These are phyloP conservation scores for Xanthorhoe designata DNA, from an alignment of 2,888 invertebrate genomes.

Conservation along the genomic window DNA sequence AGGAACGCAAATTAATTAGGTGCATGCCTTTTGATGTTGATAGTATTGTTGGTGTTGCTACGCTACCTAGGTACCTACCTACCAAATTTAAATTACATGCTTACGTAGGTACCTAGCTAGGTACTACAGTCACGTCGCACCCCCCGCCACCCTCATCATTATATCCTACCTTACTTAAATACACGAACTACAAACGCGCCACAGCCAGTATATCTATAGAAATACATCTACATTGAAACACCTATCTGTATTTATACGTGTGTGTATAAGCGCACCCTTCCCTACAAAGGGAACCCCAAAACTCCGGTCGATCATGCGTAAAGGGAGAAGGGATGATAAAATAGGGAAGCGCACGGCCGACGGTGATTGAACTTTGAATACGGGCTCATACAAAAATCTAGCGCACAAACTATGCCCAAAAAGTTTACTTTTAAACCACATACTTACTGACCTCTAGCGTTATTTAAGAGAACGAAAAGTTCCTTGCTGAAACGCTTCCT, in stretches of 20 bases:
- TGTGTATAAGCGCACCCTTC: slow-evolving; percentile 73
- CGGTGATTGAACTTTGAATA: slow-evolving; percentile 75
- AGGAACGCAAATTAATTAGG: not conserved
- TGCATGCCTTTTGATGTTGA: slow-evolving; percentile 12
- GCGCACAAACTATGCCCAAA: slow-evolving; percentile 23
- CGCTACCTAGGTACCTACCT: slow-evolving; percentile 10
- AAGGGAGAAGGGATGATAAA: slow-evolving; percentile 84
- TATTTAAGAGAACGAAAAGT: slow-evolving; percentile 80
- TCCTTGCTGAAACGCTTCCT: slow-evolving; percentile 82
- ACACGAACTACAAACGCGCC: slow-evolving; percentile 10
- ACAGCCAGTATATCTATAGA: slow-evolving; percentile 33
- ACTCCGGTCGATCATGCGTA: slow-evolving; percentile 86
- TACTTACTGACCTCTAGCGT: slow-evolving; percentile 83
- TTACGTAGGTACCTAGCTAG: not conserved
- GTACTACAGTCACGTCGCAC: not conserved
- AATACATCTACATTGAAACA: slow-evolving; percentile 38
- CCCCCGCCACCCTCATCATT: slow-evolving; percentile 23
- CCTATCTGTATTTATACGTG: slow-evolving; percentile 41
- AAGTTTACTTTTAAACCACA: slow-evolving; percentile 38
- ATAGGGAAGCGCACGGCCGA: slow-evolving; percentile 75
- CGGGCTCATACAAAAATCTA: slow-evolving; percentile 31
- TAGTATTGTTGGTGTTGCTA: slow-evolving; percentile 29
- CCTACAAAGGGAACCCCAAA: slow-evolving; percentile 78
- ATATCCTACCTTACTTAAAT: slow-evolving; percentile 19
- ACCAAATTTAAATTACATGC: slow-evolving; percentile 7